Base-by-base conservation (phyloP, 2,888 invertebrate species). In the Scaptomyza flava region DNA sequence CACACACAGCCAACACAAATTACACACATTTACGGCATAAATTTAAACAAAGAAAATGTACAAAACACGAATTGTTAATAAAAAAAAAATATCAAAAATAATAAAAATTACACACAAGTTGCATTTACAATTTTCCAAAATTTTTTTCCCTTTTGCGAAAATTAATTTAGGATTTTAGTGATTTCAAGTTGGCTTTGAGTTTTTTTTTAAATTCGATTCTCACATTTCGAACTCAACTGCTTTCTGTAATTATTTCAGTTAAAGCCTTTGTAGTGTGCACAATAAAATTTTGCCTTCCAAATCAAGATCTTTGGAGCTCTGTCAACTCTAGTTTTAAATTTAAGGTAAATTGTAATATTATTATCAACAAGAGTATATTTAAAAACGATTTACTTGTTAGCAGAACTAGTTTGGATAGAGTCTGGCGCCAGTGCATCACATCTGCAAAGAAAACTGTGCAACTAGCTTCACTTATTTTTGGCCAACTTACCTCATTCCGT, bases 61-160 rank as follows among this genome's bases (percentile, higher is more conserved):
- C 85, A 87, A 82, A 84, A 83, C 50, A 69, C 71, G 67, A 83
- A 83, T 77, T 81, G 87, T 86, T 81, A 86, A 75, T 86, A 81
- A 75, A 64, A 77, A 64, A 77, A 75, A 74, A 45, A 68, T 54
- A 75, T 31, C 51, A 58, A 51, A 59, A 68, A 30, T 52, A 60
- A 59, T 42, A 59, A 51, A 62, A 62, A 78, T 54, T 17, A 70
- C 71, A 70, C 77, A 71, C 61, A 79, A 69, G 63, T 76, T 81
- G 80, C 83, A 81, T 86, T 83, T 81, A 79, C 45, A 81, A 62
- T 50, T 69, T 63, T 53, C 9, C 62, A 38, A 52, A 59, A 47
- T 66, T 47, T 20, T 63, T 36, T 46, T 31, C 31, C 14, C 30
- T 12, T 12, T 12, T 12, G 17, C 17, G 1, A 17, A 17, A 17